Evolutionary conservation across 2,113 vertebrate species (phyloP).

Genomic region (Megalops atlanticus): DNA sequence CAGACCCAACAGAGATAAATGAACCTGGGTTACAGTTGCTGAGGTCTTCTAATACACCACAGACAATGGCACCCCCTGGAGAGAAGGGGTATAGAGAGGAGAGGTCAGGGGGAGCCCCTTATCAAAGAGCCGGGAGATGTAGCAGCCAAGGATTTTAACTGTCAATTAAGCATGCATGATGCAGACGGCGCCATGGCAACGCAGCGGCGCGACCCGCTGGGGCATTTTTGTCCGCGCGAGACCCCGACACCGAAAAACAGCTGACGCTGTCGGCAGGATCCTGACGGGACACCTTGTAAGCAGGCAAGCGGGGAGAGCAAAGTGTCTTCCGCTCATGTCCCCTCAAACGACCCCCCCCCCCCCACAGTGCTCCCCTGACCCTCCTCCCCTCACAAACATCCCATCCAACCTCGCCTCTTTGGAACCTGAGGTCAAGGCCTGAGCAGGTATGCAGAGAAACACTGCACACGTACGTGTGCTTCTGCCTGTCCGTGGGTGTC

Average conservation of each 20-base stretch:
- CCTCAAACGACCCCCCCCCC: conserved; percentile 20
- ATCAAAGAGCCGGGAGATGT: conserved; percentile 83
- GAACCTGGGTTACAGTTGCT: conserved; percentile 85
- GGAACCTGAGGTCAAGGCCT: conserved; percentile 63
- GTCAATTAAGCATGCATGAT: conserved; percentile 98
- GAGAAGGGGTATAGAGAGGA: conserved; percentile 76
- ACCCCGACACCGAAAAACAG: conserved; percentile 89
- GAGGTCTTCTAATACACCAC: conserved; percentile 83
- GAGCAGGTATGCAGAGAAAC: conserved; percentile 67
- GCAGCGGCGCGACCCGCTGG: conserved; percentile 79
- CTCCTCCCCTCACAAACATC: no score
- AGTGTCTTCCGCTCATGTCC: conserved; percentile 36
- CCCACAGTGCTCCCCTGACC: no score
- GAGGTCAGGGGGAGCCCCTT: conserved; percentile 76
- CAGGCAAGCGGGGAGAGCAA: conserved; percentile 64
- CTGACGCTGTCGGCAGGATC: conserved; percentile 91
- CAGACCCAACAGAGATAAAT: conserved; percentile 83
- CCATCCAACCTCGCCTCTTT: no score
- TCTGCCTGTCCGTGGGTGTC: no score
- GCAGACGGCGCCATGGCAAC: conserved; percentile 89
- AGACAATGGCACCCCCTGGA: conserved; percentile 83
- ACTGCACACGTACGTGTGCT: no score
- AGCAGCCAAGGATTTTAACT: conserved; percentile 90
- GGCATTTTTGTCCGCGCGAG: conserved; percentile 81
- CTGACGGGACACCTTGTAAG: conserved; percentile 91